These are phyloP conservation scores for Tinea trinotella DNA, from an alignment of 2,888 invertebrate species.

Conservation along the genomic window DNA sequence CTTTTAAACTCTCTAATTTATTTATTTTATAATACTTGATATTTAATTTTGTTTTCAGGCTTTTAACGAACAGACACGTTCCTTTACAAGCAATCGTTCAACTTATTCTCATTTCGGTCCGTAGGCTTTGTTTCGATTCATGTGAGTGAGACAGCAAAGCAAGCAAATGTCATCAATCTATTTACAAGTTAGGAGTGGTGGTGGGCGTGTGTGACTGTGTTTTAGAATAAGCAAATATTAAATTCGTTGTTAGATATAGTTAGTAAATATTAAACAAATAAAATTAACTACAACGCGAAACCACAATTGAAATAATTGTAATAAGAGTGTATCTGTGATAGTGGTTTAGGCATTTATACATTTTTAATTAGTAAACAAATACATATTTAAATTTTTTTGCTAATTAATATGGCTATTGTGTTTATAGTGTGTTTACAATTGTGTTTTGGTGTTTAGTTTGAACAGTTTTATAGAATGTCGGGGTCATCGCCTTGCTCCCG, in stretches of 20 bases:
- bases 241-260: constrained; percentile 20
- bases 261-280: constrained; percentile 14
- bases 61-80: no score
- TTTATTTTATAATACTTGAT: no score
- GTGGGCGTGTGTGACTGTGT: constrained; percentile 64
- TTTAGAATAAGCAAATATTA: constrained; percentile 26
- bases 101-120: no score
- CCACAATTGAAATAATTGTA: constrained; percentile 23
- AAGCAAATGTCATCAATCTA: constrained; percentile 34
- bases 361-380: constrained; percentile 6
- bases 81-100: no score
- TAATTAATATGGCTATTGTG: not conserved
- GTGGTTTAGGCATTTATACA: constrained; percentile 21
- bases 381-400: not conserved
- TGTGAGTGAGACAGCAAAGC: constrained; percentile 20
- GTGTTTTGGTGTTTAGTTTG: not conserved
- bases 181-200: constrained; percentile 54
- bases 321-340: constrained; percentile 25
- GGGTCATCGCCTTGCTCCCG: constrained; percentile 53
- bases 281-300: constrained; percentile 30
- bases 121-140: constrained; percentile 8
- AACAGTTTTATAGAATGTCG: constrained; percentile 36
- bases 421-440: not conserved
- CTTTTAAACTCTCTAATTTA: no score
- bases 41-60: no score